These are phyloP conservation scores for Apamea epomidion DNA, from an alignment of 2,888 invertebrate genomes.

Conservation along the genomic window DNA sequence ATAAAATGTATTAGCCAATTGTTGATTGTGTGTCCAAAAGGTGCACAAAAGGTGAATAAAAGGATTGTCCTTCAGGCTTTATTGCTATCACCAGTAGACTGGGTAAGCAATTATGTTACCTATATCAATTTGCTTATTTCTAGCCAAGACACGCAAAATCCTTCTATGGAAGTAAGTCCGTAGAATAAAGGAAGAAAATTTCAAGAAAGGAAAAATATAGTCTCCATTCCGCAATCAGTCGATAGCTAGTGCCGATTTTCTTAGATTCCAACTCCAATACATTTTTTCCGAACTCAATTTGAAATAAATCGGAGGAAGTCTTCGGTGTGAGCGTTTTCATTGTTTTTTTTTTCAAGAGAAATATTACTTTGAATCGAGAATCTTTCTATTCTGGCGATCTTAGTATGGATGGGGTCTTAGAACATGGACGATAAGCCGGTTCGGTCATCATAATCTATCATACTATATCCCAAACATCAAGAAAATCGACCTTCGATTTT, in stretches of 20 bases:
- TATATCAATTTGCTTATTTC: neutral
- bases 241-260: conserved; percentile 20
- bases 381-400: conserved; percentile 7
- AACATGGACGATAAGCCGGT: conserved; percentile 28
- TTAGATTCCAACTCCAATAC: conserved; percentile 28
- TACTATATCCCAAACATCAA: conserved; percentile 28
- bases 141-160: neutral
- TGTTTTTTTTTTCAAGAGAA: conserved; percentile 9
- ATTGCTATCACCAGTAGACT: neutral
- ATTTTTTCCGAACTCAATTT: conserved; percentile 41
- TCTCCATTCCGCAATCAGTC: conserved; percentile 32
- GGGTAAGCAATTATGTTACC: neutral
- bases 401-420: conserved; percentile 1
- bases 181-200: neutral
- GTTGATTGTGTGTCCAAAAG: too few species aligned
- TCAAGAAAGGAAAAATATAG: conserved; percentile 23
- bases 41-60: too few species aligned
- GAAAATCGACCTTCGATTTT: conserved; percentile 33
- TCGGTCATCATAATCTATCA: conserved; percentile 48
- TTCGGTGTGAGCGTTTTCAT: conserved; percentile 24
- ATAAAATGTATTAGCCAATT: too few species aligned
- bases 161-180: neutral
- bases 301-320: conserved; percentile 42
- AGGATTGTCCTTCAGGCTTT: neutral
- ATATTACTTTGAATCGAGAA: conserved; percentile 15